These are phyloP conservation scores for Turritopsis dohrnii DNA, from an alignment of 30 jellyfish, hydroid and myxozoan species.

Conservation along the genomic window DNA sequence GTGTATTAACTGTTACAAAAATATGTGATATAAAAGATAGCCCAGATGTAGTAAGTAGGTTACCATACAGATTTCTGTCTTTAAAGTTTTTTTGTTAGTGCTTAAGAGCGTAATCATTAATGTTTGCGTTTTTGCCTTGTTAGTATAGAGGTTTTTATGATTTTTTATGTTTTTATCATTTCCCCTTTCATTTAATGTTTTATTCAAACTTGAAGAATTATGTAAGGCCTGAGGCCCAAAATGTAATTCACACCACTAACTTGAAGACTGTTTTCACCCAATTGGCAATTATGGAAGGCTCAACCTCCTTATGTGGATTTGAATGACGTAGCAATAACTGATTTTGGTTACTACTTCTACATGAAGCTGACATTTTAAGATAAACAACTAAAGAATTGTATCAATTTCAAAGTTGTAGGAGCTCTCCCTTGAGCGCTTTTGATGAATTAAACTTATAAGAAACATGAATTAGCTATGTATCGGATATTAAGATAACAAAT, in stretches of 20 bases:
- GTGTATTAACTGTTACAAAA: too few relatives aligned
- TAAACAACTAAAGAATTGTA: background rate
- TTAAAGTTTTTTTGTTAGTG: too few relatives aligned
- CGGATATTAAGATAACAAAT: background rate
- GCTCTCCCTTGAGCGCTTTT: background rate
- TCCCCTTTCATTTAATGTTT: too few relatives aligned
- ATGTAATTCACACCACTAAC: background rate
- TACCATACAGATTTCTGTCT: too few relatives aligned
- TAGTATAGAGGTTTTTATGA: too few relatives aligned
- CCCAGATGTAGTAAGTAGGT: too few relatives aligned
- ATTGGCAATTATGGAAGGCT: background rate
- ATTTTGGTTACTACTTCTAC: background rate
- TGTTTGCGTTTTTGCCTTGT: too few relatives aligned
- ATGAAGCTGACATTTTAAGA: background rate
- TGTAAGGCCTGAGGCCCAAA: background rate
- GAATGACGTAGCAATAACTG: background rate
- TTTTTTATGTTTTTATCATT: too few relatives aligned
- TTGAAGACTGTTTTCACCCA: conserved; percentile 5
- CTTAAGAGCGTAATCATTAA: too few relatives aligned
- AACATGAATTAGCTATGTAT: background rate
- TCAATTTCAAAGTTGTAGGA: conserved; percentile 1
- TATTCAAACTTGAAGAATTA: too few relatives aligned
- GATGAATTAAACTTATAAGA: conserved; percentile 4
- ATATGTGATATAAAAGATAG: too few relatives aligned
- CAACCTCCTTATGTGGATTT: conserved; percentile 15